These are phyloP conservation scores for Mirza zaza DNA, from an alignment of 2,113 vertebrate genomes.

Conservation along the genomic window DNA sequence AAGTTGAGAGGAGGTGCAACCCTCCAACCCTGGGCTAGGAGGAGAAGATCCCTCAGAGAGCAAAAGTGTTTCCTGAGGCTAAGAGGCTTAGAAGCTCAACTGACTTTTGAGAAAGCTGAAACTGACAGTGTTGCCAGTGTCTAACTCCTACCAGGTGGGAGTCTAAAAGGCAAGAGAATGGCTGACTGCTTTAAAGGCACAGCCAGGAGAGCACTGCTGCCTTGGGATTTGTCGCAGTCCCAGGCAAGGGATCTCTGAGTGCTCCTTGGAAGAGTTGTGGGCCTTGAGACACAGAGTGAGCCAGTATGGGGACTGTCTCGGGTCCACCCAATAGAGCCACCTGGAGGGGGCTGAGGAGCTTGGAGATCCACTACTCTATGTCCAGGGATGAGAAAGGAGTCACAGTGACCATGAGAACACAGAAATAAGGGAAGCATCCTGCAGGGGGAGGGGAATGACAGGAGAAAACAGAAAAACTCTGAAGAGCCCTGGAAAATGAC, in stretches of 20 bases:
- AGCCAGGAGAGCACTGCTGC: neutral
- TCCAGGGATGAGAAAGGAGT: neutral
- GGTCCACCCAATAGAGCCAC: neutral
- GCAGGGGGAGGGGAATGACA: neutral
- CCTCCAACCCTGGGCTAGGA: neutral
- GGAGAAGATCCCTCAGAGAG: neutral
- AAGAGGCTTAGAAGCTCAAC: neutral
- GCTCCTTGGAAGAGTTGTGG: neutral
- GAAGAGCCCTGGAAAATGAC: neutral
- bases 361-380: neutral
- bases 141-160: neutral
- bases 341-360: neutral
- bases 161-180: neutral
- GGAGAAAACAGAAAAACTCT: neutral
- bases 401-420: neutral
- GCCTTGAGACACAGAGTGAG: neutral
- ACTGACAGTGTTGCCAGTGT: neutral
- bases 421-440: neutral
- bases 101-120: neutral
- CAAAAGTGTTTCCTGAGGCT: neutral
- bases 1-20: neutral
- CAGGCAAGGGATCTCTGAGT: neutral
- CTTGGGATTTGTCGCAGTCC: neutral
- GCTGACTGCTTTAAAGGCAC: neutral
- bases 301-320: neutral